Conservation (phyloP, 2,113 vertebrate genomes). For the Leucosticte australis region DNA sequence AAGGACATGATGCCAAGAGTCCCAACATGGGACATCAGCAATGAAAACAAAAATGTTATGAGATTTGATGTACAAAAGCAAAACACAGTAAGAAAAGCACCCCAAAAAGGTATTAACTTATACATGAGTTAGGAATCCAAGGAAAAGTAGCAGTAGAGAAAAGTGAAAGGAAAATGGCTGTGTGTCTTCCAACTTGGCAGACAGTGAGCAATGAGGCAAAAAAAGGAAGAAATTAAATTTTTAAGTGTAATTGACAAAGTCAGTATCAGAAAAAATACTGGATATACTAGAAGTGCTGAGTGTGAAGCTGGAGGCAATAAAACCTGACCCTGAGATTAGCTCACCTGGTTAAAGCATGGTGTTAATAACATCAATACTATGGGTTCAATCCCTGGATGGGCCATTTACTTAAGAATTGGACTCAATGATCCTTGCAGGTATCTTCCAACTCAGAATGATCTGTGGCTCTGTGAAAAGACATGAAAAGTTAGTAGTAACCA, state of each 20-base stretch:
- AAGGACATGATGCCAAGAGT: not conserved
- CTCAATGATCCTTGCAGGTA: not conserved
- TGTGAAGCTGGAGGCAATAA: not conserved
- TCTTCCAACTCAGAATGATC: not conserved
- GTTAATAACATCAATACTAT: not conserved
- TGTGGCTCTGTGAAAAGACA: not conserved
- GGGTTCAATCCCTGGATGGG: not conserved
- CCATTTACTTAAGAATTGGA: not conserved
- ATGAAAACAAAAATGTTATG: not conserved
- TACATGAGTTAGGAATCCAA: not conserved
- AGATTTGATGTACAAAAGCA: not conserved
- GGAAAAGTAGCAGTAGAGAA: not conserved
- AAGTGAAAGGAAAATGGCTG: not conserved
- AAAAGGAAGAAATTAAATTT: not conserved
- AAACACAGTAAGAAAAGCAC: not conserved
- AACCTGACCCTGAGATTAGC: not conserved
- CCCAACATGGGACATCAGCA: not conserved
- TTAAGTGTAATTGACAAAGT: not conserved
- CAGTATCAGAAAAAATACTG: not conserved
- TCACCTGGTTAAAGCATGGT: not conserved
- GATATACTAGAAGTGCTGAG: not conserved
- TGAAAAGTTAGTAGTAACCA: not conserved
- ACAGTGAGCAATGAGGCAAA: not conserved
- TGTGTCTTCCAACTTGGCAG: not conserved
- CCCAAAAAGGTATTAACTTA: not conserved